Evolutionary conservation across 2,797 vertebrate genomes (phyloP).

Genomic region (Malacoctenus gilli): DNA sequence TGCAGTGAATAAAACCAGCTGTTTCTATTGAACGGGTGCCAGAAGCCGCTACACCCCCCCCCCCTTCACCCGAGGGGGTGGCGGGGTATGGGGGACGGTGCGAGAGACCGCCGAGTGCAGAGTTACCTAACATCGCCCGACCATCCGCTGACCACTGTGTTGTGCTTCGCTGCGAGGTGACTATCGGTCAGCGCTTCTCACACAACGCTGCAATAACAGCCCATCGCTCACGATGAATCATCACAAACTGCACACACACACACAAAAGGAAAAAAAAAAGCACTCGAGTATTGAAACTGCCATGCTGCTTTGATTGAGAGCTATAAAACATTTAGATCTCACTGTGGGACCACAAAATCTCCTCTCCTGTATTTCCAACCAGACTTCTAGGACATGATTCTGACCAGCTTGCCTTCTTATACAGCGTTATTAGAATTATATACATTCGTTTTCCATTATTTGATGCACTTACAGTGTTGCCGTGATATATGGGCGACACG

Average conservation of each 20-base stretch:
- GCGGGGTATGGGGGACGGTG: constrained; percentile 37
- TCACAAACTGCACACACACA: constrained; percentile 3
- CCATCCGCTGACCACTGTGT: constrained; percentile 45
- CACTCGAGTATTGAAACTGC: constrained; percentile 8
- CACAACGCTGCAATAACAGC: constrained; percentile 19
- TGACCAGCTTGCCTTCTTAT: neutral
- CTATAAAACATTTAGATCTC: constrained; percentile 1
- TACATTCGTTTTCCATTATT: neutral
- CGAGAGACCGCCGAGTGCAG: constrained; percentile 43
- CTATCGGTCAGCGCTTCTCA: constrained; percentile 37
- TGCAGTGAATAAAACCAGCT: constrained; percentile 78
- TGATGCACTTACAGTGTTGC: neutral
- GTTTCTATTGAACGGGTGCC: constrained; percentile 72
- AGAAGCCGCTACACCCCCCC: too few species aligned
- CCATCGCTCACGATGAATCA: constrained; percentile 4
- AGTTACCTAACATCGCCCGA: constrained; percentile 57
- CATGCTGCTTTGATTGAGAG: neutral
- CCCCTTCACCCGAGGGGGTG: too few species aligned
- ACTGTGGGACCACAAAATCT: neutral
- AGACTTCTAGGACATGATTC: too few species aligned
- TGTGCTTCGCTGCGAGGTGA: constrained; percentile 32
- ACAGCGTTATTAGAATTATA: neutral
- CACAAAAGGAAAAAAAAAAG: constrained; percentile 4
- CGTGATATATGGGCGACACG: constrained; percentile 14
- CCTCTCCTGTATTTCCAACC: neutral